Base-by-base conservation (phyloP, 2,888 invertebrate genomes). In the Campoplex nolae region DNA sequence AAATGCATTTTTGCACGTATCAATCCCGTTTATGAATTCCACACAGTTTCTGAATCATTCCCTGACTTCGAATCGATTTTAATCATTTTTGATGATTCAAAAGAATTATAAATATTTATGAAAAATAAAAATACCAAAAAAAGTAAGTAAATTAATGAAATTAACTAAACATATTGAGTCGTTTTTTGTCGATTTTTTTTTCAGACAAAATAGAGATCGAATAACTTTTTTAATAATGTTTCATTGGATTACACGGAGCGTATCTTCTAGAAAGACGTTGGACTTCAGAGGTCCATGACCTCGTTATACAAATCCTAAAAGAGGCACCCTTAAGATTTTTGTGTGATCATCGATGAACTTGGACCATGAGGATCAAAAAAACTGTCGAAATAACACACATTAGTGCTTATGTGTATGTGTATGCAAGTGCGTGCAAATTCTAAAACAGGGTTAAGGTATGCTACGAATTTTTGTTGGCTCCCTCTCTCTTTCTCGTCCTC, bases 1-100 rank as follows among this genome's bases (percentile, higher is more conserved):
- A 62, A 62, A 62, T 32, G 32, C 28, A 58, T 58, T 58, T 28
- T 18, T 71, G 74, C 75, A 51, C 70, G 54, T 76, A 76, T 84
- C 71, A 45, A 51, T 83, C 82, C 80, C 88, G 86, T 88, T 87
- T 84, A 75, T 83, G 65, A 85, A 82, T 83, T 18, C 18, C 38
- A 11, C 7, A 38, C 67, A 38, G 32, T 67, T 67, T 67, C 32
- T 23, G 11, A 16, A 48, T 48, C 16, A 48, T 48, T 48, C 3
- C 16, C 48, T 48, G 48, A 48, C 16, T 11, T 16, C 16, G 16
- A 42, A 42, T 42, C 7, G 42, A 42, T 42, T 42, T 42, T 42
- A 9, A 42, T 42, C 9, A 42, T 42, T 42, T 42, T 42, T 42
- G 1, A 16, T 48, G 0, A 16, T 48, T 48, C 16, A 48, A 48